Evolutionary conservation across 2,888 invertebrate genomes (phyloP).

Genomic region (Pasiphila rectangulata): DNA sequence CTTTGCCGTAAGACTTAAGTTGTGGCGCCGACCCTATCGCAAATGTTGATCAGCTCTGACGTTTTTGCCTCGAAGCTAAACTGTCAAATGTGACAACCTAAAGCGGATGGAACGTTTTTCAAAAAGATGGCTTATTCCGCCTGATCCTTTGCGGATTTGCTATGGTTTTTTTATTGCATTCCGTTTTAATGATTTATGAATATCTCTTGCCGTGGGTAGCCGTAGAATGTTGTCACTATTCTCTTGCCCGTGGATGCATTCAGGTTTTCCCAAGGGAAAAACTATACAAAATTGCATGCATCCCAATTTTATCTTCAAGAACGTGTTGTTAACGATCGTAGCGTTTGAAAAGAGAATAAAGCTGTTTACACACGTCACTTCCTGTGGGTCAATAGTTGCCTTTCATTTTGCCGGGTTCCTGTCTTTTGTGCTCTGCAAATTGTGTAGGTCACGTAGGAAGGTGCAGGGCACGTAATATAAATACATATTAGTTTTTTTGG

Average conservation of each 20-base stretch:
- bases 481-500: too few species aligned
- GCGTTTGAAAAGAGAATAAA: not conserved
- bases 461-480: too few species aligned
- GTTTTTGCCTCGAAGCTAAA: constrained; percentile 7
- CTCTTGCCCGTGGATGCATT: too few species aligned
- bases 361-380: constrained; percentile 3
- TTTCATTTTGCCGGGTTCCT: constrained; percentile 10
- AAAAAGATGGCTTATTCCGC: constrained; percentile 7
- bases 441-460: constrained; percentile 13
- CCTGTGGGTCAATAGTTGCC: constrained; percentile 6
- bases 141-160: not conserved
- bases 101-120: constrained; percentile 10
- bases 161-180: too few species aligned
- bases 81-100: constrained; percentile 16
- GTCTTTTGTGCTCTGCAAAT: not conserved
- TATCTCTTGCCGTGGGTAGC: too few species aligned
- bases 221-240: too few species aligned
- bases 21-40: too few species aligned
- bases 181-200: too few species aligned
- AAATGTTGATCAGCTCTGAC: constrained; percentile 6
- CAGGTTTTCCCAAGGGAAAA: too few species aligned
- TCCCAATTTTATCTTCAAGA: too few species aligned
- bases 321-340: constrained; percentile 1
- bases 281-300: too few species aligned
- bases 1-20: too few species aligned